Evolutionary conservation across 2,888 invertebrate genomes (phyloP), one percentile per base, ranked within the genome.

Genomic region (Anticlea derivata): DNA sequence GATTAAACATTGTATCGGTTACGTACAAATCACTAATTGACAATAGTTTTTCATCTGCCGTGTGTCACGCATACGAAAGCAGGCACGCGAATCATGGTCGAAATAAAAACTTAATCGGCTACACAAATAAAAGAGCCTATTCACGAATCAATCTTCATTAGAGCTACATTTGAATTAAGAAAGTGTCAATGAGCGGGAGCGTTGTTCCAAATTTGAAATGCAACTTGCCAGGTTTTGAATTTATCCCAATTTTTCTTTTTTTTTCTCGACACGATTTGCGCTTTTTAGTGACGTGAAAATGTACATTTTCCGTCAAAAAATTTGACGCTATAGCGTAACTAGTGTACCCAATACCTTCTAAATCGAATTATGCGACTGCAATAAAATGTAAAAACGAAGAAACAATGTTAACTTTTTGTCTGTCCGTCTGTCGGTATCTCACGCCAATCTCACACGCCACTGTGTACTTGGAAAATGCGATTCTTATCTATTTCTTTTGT

Each of bases 371-470:
- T 30, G 39, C 52, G 39, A 44, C 45, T 38, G 52, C 53, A 48
- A 48, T 51, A 52, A 50, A 58, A 54, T 60, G 61, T 60, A 60
- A 56, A 49, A 61, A 50, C 55, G 55, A 48, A 61, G 62, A 66
- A 68, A 71, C 68, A 59, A 48, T 63, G 66, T 70, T 43, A 33
- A 50, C 58, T 62, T 65, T 68, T 64, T 66, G 67, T 68, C 56
- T 55, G 63, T 61, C 60, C 52, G 62, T 63, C 55, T 59, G 56
- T 63, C 47, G 41, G 49, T 71, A 78, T 78, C 78, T 71, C 78
- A 78, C 78, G 78, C 68, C 48, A 75, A 76, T 75, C 76, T 70
- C 59, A 55, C 76, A 75, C 73, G 76, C 75, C 59, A 73, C 55
- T 53, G 50, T 57, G 57, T 55, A 63, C 67, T 64, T 60, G 44